Evolutionary conservation across 2,113 vertebrate genomes (phyloP), one percentile per base, ranked within the genome.

Genomic region (Todiramphus chloris): DNA sequence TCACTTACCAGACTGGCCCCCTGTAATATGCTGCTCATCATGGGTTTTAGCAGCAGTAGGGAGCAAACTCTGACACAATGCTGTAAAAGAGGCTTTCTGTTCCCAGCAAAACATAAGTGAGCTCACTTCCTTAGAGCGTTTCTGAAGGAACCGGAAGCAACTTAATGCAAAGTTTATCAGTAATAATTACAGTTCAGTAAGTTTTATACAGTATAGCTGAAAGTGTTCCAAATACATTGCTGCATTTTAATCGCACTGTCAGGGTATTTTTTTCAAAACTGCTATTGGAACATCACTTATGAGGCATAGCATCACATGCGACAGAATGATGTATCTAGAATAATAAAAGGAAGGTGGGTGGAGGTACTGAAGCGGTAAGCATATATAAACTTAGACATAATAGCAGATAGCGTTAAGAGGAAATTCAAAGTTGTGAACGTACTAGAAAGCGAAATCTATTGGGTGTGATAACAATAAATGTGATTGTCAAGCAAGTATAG

Each of bases 391-490:
- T 82, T 35, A 72, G 56, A 35, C 15, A 15, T 80, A 72, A 70
- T 76, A 96, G 83, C 41, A 93, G 67, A 64, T 23, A 51, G 56
- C 33, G 31, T 76, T 93, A 44, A 60, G 48, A 85, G 55, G 53
- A 83, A 84, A 89, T 91, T 80, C 80, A 75, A 75, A 96, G 78
- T 59, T 82, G 76, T 84, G 91, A 92, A 56, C 51, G 0, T 91
- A 84, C 77, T 70, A 50, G 77, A 84, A 89, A 94, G 86, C 62
- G 56, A 68, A 95, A 87, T 87, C 95, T 95, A 89, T 59, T 92
- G 95, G 87, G 94, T 87, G 70, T 7, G 0, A 64, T 95, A 96
- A 89, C 89, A 92, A 48, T 94, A 87, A 96, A 94, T 50, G 68
- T 55, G 41, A 81, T 81, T 93, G 83, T 96, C 95, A 94, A 72